Evolutionary conservation across 53 echinoderm and acorn worm genomes (phyloP).

Genomic region (Temnopleurus reevesii): DNA sequence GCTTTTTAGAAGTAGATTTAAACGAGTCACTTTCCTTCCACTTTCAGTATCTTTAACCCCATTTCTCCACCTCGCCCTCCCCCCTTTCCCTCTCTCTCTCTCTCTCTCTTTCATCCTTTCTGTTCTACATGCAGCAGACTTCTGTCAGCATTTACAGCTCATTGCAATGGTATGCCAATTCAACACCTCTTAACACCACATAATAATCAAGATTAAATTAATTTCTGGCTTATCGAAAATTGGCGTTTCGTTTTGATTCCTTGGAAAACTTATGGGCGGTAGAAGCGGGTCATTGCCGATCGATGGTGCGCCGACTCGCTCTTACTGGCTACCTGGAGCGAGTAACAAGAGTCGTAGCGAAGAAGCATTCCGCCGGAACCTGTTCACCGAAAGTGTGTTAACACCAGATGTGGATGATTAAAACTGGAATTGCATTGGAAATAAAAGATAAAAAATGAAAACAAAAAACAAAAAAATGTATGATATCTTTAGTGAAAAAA

Average conservation of each 20-base stretch:
- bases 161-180: constrained; percentile 7
- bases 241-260: background rate
- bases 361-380: constrained; percentile 6
- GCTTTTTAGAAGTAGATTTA: too few species aligned
- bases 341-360: background rate
- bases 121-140: too few species aligned
- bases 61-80: too few species aligned
- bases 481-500: too few species aligned
- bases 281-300: background rate
- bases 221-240: background rate
- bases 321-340: background rate
- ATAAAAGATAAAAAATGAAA: too few species aligned
- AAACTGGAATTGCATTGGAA: background rate
- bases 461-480: too few species aligned
- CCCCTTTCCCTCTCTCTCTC: too few species aligned
- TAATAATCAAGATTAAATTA: background rate
- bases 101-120: too few species aligned
- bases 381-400: background rate
- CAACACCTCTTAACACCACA: background rate
- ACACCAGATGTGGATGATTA: background rate
- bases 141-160: background rate
- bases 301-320: background rate
- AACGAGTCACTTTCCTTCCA: too few species aligned
- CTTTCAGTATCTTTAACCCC: too few species aligned
- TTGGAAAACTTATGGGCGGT: constrained; percentile 28